Percentiles rank a stretch among this genome's conserved stretches.
phyloP scores from a whole-genome alignment of 2,888 invertebrate species.

The Oscheius onirici region DNA sequence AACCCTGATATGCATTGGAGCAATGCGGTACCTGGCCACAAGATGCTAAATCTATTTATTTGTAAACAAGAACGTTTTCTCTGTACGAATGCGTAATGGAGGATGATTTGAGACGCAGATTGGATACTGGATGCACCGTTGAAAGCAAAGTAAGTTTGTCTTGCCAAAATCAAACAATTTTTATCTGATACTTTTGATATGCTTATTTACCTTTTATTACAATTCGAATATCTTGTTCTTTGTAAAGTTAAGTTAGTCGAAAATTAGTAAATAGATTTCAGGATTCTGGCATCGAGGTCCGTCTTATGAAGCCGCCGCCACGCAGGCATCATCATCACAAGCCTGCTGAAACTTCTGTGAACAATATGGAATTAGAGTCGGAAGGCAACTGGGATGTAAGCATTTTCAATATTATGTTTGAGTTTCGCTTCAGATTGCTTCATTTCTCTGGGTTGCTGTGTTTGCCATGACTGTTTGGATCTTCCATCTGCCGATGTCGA shows the following conservation, averaged over 20 bases:
- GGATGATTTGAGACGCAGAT: conserved; percentile 15
- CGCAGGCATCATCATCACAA: background rate
- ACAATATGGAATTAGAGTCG: background rate
- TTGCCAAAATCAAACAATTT: background rate
- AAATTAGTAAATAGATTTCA: background rate
- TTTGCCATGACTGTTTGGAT: conserved; percentile 17
- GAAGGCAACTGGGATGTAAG: conserved; percentile 27
- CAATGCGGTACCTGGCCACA: background rate
- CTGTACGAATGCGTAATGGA: conserved; percentile 14
- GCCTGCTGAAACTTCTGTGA: background rate
- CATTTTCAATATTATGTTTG: background rate
- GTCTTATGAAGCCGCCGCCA: conserved; percentile 12
- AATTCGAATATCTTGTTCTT: too few relatives aligned
- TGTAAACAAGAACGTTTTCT: background rate
- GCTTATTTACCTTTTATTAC: background rate
- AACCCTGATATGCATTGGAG: background rate
- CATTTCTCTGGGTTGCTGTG: conserved; percentile 24
- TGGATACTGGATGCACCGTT: conserved; percentile 24
- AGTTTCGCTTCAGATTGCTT: conserved; percentile 8
- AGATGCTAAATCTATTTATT: background rate
- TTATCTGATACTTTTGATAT: background rate
- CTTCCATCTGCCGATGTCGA: conserved; percentile 27
- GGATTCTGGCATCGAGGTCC: conserved; percentile 31
- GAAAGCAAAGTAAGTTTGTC: conserved; percentile 13
- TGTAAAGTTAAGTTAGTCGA: background rate